Conservation (phyloP, 2,888 invertebrate species). For the Anthrax anthrax region DNA sequence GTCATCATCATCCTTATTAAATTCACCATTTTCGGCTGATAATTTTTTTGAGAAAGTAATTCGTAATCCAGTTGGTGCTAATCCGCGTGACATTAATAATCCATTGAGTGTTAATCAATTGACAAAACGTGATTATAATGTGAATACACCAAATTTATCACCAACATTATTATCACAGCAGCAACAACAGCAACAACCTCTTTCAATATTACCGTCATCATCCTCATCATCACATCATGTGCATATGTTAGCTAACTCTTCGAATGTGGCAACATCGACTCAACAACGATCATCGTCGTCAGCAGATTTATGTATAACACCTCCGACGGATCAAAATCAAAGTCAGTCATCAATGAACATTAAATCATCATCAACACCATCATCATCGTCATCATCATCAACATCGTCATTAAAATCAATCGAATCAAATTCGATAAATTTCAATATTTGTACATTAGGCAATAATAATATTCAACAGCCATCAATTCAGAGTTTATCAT, state of each 20-base stretch:
- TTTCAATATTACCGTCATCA: constrained; percentile 1
- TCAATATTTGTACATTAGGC: background rate
- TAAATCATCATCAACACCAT: background rate
- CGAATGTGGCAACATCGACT: constrained; percentile 2
- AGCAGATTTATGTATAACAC: background rate
- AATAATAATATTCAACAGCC: background rate
- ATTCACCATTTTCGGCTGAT: constrained; percentile 26
- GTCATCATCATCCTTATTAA: constrained; percentile 11
- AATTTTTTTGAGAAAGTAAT: constrained; percentile 25
- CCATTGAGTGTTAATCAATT: constrained; percentile 82
- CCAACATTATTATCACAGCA: constrained; percentile 3
- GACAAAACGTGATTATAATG: constrained; percentile 43
- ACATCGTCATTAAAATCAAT: background rate
- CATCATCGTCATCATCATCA: constrained; percentile 3
- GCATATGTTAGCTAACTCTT: constrained; percentile 7
- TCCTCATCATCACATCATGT: constrained; percentile 15
- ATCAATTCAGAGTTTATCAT: background rate
- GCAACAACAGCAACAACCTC: no score
- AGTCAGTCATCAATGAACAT: no score
- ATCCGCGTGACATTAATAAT: constrained; percentile 84
- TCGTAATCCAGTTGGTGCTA: constrained; percentile 76
- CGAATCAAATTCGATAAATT: background rate
- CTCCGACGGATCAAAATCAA: no score
- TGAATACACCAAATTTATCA: constrained; percentile 6
- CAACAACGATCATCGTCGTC: constrained; percentile 1